Conservation (phyloP, 2,797 vertebrate species). For the Protonibea diacanthus region DNA sequence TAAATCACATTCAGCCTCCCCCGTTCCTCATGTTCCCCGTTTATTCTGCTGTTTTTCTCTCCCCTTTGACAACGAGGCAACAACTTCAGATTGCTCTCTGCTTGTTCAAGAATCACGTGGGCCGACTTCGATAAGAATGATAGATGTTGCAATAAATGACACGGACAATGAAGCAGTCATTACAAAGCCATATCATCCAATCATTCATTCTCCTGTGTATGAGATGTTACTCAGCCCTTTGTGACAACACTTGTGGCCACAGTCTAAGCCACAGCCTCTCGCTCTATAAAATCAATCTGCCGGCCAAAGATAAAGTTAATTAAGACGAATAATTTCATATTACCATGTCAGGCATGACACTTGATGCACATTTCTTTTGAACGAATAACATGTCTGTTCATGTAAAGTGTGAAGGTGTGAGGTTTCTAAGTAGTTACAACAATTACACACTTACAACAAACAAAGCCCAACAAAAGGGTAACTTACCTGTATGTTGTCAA, state of each 20-base stretch:
- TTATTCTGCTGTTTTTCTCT: neutral
- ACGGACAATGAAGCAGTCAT: neutral
- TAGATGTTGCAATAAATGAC: slow-evolving; percentile 4
- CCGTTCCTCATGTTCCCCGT: neutral
- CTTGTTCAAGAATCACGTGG: slow-evolving; percentile 9
- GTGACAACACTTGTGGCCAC: neutral
- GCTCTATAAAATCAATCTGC: neutral
- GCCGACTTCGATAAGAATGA: slow-evolving; percentile 16
- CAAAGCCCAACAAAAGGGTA: neutral
- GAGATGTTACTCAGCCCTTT: slow-evolving; percentile 3
- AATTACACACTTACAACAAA: neutral
- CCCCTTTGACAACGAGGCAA: neutral
- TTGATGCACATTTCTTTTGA: neutral
- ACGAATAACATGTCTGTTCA: neutral
- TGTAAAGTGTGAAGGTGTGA: neutral
- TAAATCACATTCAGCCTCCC: slow-evolving; percentile 16
- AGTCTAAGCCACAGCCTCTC: neutral
- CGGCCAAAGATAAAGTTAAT: neutral
- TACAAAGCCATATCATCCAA: neutral
- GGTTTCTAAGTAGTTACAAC: neutral
- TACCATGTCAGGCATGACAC: neutral
- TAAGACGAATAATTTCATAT: slow-evolving; percentile 5
- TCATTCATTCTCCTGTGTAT: neutral
- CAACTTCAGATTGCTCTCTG: neutral
- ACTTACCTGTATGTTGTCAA: slow-evolving; percentile 92